These are phyloP conservation scores for Hipposideros larvatus DNA, from an alignment of 2,797 vertebrate species.

Conservation along the genomic window DNA sequence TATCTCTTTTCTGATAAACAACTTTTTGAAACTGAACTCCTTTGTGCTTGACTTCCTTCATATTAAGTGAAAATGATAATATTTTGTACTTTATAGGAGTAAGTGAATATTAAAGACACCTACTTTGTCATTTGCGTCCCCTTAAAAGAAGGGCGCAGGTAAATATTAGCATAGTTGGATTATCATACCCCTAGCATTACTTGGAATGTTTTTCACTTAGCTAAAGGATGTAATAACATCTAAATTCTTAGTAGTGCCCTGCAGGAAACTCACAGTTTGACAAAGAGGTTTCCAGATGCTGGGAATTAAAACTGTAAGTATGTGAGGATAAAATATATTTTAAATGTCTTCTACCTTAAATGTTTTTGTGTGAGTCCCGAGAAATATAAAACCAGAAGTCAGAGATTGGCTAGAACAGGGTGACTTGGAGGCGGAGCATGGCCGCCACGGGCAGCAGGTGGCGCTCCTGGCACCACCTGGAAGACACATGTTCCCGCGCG, in stretches of 20 bases:
- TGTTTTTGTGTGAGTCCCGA: not conserved
- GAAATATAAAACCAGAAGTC: not conserved
- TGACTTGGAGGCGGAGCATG: rapidly evolving
- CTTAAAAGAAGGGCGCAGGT: not conserved
- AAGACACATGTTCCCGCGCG: rapidly evolving
- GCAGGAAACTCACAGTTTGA: not conserved
- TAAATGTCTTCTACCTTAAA: slow-evolving; percentile 34
- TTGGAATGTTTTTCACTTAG: not conserved
- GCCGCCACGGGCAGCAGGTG: rapidly evolving
- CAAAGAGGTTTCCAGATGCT: slow-evolving; percentile 21
- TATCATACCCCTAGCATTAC: not conserved
- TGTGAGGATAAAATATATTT: not conserved
- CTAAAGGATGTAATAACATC: not conserved
- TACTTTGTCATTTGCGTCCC: not conserved
- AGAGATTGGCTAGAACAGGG: not conserved
- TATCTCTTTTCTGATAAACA: not conserved
- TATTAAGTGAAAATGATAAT: slow-evolving; percentile 1
- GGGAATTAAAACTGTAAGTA: not conserved
- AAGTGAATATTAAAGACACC: not conserved
- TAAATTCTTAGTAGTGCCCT: not conserved
- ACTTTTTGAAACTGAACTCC: not conserved
- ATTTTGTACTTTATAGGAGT: not conserved
- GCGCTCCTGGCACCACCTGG: rapidly evolving
- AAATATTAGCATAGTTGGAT: not conserved
- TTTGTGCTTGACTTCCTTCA: not conserved